phyloP scores from a whole-genome alignment of 2,797 vertebrate genomes.

The Luscinia luscinia region DNA sequence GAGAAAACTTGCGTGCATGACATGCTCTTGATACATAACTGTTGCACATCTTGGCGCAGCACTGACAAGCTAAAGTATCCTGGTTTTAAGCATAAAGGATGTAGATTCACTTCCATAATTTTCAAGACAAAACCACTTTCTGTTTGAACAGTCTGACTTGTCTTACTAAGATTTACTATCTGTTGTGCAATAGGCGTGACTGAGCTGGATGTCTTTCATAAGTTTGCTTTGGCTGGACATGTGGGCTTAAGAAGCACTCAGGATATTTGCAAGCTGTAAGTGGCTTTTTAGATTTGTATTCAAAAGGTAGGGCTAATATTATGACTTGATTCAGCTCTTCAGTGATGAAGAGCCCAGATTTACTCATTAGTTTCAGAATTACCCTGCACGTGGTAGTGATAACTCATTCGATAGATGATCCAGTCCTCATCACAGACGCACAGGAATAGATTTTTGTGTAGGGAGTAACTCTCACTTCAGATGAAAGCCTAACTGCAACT shows the following conservation, averaged over 20 bases:
- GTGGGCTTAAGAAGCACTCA: not conserved
- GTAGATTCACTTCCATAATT: not conserved
- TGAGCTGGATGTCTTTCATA: not conserved
- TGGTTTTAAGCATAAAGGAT: not conserved
- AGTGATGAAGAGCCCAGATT: not conserved
- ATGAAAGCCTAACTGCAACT: not conserved
- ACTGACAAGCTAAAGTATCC: not conserved
- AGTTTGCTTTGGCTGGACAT: not conserved
- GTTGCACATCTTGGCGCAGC: not conserved
- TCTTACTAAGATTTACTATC: not conserved
- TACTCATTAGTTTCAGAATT: not conserved
- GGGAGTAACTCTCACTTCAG: not conserved
- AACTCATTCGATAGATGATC: not conserved
- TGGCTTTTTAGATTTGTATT: not conserved
- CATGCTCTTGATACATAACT: fast-evolving
- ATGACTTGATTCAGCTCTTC: not conserved
- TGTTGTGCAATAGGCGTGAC: constrained; percentile 13
- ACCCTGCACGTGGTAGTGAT: not conserved
- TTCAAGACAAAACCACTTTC: not conserved
- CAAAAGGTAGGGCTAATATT: not conserved
- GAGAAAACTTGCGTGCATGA: not conserved
- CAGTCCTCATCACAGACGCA: not conserved
- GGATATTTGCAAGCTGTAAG: constrained; percentile 1
- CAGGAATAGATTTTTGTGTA: not conserved
- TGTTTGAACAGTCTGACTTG: not conserved